Percentiles rank a stretch among this genome's conserved stretches.
These are phyloP conservation scores for Clistopyga incitator DNA, from an alignment of 2,888 invertebrate genomes.

Conservation along the genomic window DNA sequence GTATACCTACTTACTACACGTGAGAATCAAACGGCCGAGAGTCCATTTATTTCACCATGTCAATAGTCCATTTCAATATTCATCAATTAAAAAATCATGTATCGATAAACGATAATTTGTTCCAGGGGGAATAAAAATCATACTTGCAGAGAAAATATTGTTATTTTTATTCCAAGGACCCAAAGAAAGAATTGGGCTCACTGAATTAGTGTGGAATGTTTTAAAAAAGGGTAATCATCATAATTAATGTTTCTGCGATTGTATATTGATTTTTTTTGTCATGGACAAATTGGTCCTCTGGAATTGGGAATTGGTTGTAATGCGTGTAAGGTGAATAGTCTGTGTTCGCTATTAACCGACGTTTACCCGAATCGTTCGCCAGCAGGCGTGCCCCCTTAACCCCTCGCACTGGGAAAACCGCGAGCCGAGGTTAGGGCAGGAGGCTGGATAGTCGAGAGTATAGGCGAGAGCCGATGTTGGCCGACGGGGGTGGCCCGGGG, in stretches of 20 bases:
- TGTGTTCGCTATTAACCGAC: conserved; percentile 79
- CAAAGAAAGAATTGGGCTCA: too few species aligned
- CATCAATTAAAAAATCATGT: too few species aligned
- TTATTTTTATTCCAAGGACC: too few species aligned
- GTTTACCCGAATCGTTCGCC: conserved; percentile 80
- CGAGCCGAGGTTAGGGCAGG: conserved; percentile 71
- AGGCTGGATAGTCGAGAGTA: conserved; percentile 41
- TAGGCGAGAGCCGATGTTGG: conserved; percentile 50
- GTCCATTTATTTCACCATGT: conserved; percentile 55
- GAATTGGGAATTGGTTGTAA: conserved; percentile 29
- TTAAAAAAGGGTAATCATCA: too few species aligned
- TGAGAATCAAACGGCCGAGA: conserved; percentile 45
- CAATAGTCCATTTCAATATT: too few species aligned
- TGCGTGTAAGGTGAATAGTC: conserved; percentile 11
- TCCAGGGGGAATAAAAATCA: too few species aligned
- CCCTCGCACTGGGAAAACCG: conserved; percentile 79
- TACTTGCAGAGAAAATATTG: too few species aligned
- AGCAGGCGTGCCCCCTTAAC: conserved; percentile 76
- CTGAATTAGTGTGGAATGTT: not conserved
- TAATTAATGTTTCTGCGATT: not conserved
- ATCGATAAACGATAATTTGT: too few species aligned
- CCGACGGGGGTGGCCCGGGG: conserved; percentile 75
- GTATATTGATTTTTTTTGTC: not conserved
- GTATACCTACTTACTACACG: conserved; percentile 62
- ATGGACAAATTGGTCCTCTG: too few species aligned